Percentiles rank a stretch among this genome's conserved stretches.
These are phyloP conservation scores for zebrafish (Danio rerio) DNA, from an alignment of 2,113 vertebrate species.

Conservation along the genomic window GRCz12tu NC_133182.1:50638501-50639000, in stretches of 20 bases:
- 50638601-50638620: not conserved
- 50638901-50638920: not conserved
- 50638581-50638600: not conserved
- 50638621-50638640: not conserved
- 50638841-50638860: too few species aligned
- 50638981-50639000: too few species aligned
- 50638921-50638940: not conserved
- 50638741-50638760: conserved; percentile 85
- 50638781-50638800: conserved; percentile 66
- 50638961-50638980: not conserved
- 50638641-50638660: conserved; percentile 91
- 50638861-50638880: too few species aligned
- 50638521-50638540: too few species aligned
- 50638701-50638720: conserved; percentile 87
- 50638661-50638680: conserved; percentile 80
- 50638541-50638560: too few species aligned
- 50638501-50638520: too few species aligned
- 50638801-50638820: not conserved
- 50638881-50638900: too few species aligned
- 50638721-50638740: conserved; percentile 69
- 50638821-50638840: too few species aligned
- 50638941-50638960: not conserved
- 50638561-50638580: too few species aligned
- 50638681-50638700: conserved; percentile 89
- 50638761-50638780: conserved; percentile 89